A percentile compares a stretch with the other conserved stretches of the same genome.
These are phyloP conservation scores for Nothoprocta perdicaria DNA, from an alignment of 2,113 vertebrate species.

Conservation along the genomic window DNA sequence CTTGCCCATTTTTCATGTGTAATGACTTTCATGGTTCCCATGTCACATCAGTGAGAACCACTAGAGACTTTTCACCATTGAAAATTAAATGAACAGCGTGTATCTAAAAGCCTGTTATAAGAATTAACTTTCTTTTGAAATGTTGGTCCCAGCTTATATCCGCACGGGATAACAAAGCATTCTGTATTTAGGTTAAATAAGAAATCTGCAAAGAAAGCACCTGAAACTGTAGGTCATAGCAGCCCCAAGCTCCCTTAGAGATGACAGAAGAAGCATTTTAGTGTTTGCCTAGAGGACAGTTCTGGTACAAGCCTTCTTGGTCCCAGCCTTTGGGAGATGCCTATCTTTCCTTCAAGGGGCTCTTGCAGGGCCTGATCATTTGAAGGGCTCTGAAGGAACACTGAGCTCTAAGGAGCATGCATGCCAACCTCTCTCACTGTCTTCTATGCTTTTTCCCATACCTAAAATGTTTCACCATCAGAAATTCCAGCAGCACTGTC, in stretches of 20 bases:
- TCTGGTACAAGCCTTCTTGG: not conserved
- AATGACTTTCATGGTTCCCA: not conserved
- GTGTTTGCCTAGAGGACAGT: not conserved
- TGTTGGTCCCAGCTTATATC: not conserved
- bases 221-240: not conserved
- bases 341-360: not conserved
- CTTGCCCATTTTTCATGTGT: not conserved
- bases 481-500: not conserved
- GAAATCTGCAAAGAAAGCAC: not conserved
- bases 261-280: not conserved
- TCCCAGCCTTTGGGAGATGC: rapidly evolving
- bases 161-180: not conserved
- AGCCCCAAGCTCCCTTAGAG: not conserved
- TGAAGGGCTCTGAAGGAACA: not conserved
- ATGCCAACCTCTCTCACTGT: not conserved
- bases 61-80: not conserved
- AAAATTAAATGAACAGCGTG: not conserved
- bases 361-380: not conserved
- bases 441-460: not conserved
- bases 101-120: not conserved
- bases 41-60: not conserved
- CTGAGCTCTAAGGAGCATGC: rapidly evolving
- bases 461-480: not conserved
- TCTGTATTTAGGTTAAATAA: not conserved
- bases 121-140: not conserved